Base-by-base conservation (phyloP, 1,140 invertebrate genomes). In the Caerostris extrusa region DNA sequence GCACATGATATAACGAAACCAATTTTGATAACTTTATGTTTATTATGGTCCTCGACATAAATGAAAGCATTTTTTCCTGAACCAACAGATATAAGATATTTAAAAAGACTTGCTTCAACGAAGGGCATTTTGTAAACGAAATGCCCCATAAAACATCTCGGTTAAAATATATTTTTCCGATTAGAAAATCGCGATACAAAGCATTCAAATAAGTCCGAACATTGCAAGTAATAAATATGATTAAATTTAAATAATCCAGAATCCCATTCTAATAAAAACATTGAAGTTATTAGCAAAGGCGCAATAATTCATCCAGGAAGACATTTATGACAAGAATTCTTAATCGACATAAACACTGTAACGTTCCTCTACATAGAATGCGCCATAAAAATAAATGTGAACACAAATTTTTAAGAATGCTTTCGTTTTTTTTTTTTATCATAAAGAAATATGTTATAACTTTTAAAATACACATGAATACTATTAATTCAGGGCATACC, bases 401-500 rank as follows among this genome's bases (percentile, higher is more conserved):
- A 77, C 10, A 50, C 8, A 77, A 50, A 77, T 10, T 7, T 60
- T 10, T 61, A 5, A 61, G 60, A 61, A 61, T 61, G 60, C 17
- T 61, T 14, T 14, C 60, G 5, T 14, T 61, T 12, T 12, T 61
- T 12, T 61, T 34, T 34, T 34, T 34, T 34, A 34, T 34, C 34
- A 34, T 34, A 34, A 2, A 34, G 34, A 34, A 34, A 34, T 34
- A 34, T 34, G 2, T 34, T 34, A 34, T 34, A 34, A 34, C 0
- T 34, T 34, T 2, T 34, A 34, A 34, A 71, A 7, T 34, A 19
- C 19, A 57, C 55, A 3, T 1, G 12, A 64, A 87, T 87, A 87
- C 64, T 64, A 69, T 71, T 53, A 55, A 69, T 81, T 86, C 82
- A 50, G 50, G 67, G 61, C 92, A 88, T 93, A 93, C 92, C 92